phyloP scores from a whole-genome alignment of 2,797 vertebrate species.

The Esox lucius region DNA sequence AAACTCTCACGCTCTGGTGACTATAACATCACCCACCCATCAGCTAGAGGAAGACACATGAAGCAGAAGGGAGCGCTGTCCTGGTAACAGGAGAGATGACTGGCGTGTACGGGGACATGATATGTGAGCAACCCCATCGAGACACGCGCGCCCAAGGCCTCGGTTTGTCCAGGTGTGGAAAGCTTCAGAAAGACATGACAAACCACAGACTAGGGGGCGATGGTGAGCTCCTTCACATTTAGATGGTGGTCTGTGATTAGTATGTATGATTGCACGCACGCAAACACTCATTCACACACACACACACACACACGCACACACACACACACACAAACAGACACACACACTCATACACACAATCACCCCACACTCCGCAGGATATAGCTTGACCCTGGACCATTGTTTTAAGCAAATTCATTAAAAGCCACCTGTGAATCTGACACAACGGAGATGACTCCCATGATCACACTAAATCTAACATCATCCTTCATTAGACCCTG shows the following conservation, averaged over 20 bases:
- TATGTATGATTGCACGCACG: no score
- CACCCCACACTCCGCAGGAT: conserved; percentile 3
- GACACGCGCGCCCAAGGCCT: background rate
- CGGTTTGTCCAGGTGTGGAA: no score
- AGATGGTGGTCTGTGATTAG: no score
- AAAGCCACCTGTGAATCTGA: conserved; percentile 24
- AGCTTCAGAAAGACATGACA: no score
- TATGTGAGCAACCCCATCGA: conserved; percentile 28
- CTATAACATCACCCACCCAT: conserved; percentile 23
- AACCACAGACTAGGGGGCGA: no score
- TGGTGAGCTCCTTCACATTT: no score
- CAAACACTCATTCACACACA: background rate
- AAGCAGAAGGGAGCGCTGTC: background rate
- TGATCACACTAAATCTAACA: no score
- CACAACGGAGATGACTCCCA: conserved; percentile 3
- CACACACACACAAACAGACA: no score
- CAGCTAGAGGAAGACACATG: conserved; percentile 22
- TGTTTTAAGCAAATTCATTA: no score
- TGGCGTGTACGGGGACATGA: conserved; percentile 8
- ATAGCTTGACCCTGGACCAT: conserved; percentile 7
- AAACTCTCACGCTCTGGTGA: conserved; percentile 8
- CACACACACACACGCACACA: background rate
- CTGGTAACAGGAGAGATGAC: conserved; percentile 8
- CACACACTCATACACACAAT: no score
- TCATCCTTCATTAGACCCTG: no score